Evolutionary conservation across 1,140 invertebrate genomes (phyloP), one percentile per base, ranked within the genome.

Genomic region (Drosophila paulistorum): DNA sequence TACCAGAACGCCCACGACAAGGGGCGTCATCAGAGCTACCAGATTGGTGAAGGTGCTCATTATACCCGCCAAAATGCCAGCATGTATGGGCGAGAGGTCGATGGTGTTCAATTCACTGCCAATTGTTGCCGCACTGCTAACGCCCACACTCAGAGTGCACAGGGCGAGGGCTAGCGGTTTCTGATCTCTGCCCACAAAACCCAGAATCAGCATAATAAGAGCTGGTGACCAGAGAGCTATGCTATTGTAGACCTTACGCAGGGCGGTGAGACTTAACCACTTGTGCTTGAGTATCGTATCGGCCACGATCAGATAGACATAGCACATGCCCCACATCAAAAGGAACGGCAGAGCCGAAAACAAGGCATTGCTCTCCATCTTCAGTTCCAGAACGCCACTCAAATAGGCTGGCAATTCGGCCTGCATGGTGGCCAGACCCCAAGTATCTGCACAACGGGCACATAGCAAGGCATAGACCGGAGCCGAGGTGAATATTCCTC

Each of bases 331-430:
- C 93, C 95, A 96, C 93, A 96, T 95, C 0, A 93, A 93, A 2
- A 96, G 85, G 86, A 98, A 98, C 1, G 97, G 97, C 26, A 98
- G 87, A 0, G 97, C 95, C n/a, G 96, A 95, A 42, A 95, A 91
- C 35, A 95, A 79, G 7, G 96, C 96, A 87, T 96, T 96, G 58
- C 94, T 92, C 87, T 95, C 94, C 20, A 99, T 95, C 63, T 98
- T 93, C 71, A 96, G 96, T 30, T 95, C 93, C 0, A 99, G 93
- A 0, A 98, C 95, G 60, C 95, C 94, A n/a, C 95, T 95, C 93
- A 99, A 95, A 86, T 98, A 99, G 0, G 95, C 95, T 0, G 98
- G 98, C 86, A 99, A 95, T 92, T 98, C 95, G 0, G 97, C 98
- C 41, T 99, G 93, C 65, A 99, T 94, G 2, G 96, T 98, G 94